Percentiles rank a stretch among this genome's conserved stretches.
These are phyloP conservation scores for Apeltes quadracus DNA, from an alignment of 2,113 vertebrate species.

Conservation along the genomic window DNA sequence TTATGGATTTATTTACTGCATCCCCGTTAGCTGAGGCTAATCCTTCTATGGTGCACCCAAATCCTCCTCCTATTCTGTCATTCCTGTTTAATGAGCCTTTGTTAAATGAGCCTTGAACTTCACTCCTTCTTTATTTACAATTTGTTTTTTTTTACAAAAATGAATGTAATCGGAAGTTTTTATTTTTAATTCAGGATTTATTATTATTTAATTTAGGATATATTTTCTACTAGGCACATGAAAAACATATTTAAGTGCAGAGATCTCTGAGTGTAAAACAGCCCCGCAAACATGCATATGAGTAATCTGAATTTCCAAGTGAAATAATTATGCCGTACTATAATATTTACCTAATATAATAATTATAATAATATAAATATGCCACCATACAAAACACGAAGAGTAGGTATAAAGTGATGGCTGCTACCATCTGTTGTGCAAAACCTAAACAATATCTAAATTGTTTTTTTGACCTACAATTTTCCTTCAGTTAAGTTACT, in stretches of 20 bases:
- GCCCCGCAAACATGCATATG: too few relatives aligned
- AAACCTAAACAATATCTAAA: not conserved
- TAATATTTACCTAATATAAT: not conserved
- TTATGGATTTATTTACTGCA: too few relatives aligned
- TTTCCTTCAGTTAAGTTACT: not conserved
- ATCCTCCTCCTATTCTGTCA: conserved; percentile 10
- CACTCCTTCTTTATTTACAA: not conserved
- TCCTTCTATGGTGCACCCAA: too few relatives aligned
- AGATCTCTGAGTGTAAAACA: not conserved
- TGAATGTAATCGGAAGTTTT: too few relatives aligned
- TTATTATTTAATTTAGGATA: too few relatives aligned
- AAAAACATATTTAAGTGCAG: not conserved
- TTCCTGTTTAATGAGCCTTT: too few relatives aligned
- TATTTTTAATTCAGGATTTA: too few relatives aligned
- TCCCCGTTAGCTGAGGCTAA: too few relatives aligned
- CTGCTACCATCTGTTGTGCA: not conserved
- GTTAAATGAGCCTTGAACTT: conserved; percentile 10
- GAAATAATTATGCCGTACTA: not conserved
- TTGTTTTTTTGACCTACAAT: not conserved
- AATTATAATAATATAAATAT: too few relatives aligned
- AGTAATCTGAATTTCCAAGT: not conserved
- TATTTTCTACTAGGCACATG: not conserved
- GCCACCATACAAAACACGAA: not conserved
- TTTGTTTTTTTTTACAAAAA: too few relatives aligned
- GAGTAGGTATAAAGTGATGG: not conserved